Base-by-base conservation (phyloP, 2,797 vertebrate genomes). In the Ctenochaetus hawaiiensis region DNA sequence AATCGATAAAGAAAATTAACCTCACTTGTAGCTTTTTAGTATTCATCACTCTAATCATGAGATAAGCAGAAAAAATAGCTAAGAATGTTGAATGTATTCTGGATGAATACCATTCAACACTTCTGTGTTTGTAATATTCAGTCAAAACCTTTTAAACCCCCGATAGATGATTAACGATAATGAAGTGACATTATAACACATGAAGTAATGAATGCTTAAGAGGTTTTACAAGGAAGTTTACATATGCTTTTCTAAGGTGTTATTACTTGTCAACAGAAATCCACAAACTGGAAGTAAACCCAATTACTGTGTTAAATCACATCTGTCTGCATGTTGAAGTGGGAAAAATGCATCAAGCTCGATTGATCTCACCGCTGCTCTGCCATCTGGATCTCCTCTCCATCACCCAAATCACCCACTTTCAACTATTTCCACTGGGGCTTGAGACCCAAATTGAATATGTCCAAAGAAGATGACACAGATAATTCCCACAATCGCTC, bases 401-500 rank as follows among this genome's bases (percentile, higher is more conserved):
- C 85, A 90, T 91, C 89, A 91, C 91, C 92, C 92, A 91, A 91
- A 93, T 92, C 93, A 92, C 88, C 88, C 87, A 84, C 92, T 93
- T 95, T 93, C 87, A 92, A 88, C 89, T 82, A 86, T 82, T 88
- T 94, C 95, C 94, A 92, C 91, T 89, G 95, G 92, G 94, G 91
- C 91, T 89, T 87, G 87, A 96, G 93, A 96, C 92, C 92, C 92
- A 95, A 95, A 96, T 96, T 95, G 95, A 96, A 96, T 89, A 92
- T 91, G 93, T 95, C 95, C 95, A 96, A 92, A 88, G 93, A 93
- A 93, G 92, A 96, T 92, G 92, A 92, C 89, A 95, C 93, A 93
- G 94, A 96, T 96, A 96, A 96, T 97, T 96, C 96, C 95, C 94
- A 92, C 93, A 89, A 92, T 90, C 69, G 91, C 95, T 94, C 92